Conservation (phyloP, 2,888 invertebrate genomes). For the Smittia aterrima region DNA sequence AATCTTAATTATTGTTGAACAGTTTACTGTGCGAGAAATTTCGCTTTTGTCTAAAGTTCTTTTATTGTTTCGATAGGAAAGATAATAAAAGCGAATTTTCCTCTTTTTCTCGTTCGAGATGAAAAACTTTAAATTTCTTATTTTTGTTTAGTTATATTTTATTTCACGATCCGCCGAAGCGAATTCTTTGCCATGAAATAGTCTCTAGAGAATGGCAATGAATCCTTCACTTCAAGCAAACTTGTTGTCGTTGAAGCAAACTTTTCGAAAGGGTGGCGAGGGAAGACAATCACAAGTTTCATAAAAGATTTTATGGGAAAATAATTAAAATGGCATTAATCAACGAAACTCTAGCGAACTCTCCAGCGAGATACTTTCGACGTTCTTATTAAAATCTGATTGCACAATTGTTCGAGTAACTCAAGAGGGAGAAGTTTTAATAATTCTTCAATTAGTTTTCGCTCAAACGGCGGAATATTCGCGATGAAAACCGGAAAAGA, state of each 20-base stretch:
- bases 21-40: background rate
- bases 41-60: constrained; percentile 5
- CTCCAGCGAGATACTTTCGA: background rate
- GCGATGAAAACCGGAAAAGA: too few species aligned
- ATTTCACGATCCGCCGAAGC: background rate
- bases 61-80: background rate
- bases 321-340: constrained; percentile 16
- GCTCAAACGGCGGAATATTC: too few species aligned
- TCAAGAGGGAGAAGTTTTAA: background rate
- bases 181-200: background rate
- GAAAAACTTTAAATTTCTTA: background rate
- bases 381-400: background rate
- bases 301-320: background rate
- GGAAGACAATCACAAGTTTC: background rate
- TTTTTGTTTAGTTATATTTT: constrained; percentile 4
- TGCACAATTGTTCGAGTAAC: background rate
- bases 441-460: background rate
- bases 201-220: background rate
- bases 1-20: constrained; percentile 28
- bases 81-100: background rate
- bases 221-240: background rate
- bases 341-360: background rate
- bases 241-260: background rate
- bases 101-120: background rate
- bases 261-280: background rate